A percentile compares a stretch with the other conserved stretches of the same genome.
phyloP scores from a whole-genome alignment of 2,888 invertebrate genomes.

The Orchestes rusci region DNA sequence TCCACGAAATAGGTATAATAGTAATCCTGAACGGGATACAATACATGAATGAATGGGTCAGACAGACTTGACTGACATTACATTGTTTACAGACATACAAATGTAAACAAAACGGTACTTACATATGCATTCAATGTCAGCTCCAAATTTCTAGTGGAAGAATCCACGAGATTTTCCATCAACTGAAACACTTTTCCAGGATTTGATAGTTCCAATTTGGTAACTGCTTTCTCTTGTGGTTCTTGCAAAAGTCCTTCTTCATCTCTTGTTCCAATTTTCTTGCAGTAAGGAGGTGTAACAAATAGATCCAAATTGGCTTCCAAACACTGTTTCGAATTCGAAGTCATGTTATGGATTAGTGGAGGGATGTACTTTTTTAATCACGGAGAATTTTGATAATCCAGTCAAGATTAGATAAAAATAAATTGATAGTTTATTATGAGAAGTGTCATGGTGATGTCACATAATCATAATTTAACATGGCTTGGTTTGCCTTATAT shows the following conservation, averaged over 20 bases:
- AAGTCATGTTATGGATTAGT: slow-evolving; percentile 14
- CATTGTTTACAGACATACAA: neutral
- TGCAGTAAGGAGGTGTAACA: slow-evolving; percentile 32
- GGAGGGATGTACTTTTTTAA: slow-evolving; percentile 18
- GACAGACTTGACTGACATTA: neutral
- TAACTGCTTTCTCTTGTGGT: slow-evolving; percentile 25
- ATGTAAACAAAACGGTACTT: slow-evolving; percentile 33
- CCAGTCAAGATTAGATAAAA: slow-evolving; percentile 29
- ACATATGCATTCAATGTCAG: slow-evolving; percentile 56
- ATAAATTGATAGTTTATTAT: slow-evolving; percentile 29
- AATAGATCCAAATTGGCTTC: slow-evolving; percentile 32
- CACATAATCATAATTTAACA: slow-evolving; percentile 32
- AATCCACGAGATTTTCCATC: slow-evolving; percentile 48
- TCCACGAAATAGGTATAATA: too few relatives aligned
- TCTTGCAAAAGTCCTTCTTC: slow-evolving; percentile 13
- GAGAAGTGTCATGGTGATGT: slow-evolving; percentile 33
- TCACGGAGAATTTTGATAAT: slow-evolving; percentile 31
- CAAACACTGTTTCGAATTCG: slow-evolving; percentile 24
- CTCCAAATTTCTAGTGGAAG: slow-evolving; percentile 48
- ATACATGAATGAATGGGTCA: neutral
- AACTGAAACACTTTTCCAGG: slow-evolving; percentile 52
- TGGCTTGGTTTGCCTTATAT: slow-evolving; percentile 31
- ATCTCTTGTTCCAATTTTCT: slow-evolving; percentile 21
- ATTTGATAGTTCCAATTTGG: slow-evolving; percentile 47
- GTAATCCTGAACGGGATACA: too few relatives aligned